Evolutionary conservation across 2,113 vertebrate species (phyloP), one percentile per base, ranked within the genome.

Genomic region (Hiodon alosoides): DNA sequence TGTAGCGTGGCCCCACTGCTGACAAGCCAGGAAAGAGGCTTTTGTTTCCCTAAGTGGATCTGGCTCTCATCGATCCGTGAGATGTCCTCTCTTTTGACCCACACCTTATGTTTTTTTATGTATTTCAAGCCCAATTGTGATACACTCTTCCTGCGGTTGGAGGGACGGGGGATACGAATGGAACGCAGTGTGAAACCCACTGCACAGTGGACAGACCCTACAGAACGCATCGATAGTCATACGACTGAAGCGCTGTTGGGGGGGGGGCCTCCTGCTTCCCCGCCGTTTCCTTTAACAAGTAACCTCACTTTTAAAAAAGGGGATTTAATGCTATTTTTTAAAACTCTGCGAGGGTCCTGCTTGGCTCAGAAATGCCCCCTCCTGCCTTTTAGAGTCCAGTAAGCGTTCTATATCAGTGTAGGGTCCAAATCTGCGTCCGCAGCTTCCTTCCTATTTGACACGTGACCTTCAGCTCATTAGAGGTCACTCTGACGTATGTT

Each of bases 11-110:
- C 85, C 90, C 83, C 90, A 86, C 87, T 87, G 90, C 83, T 74
- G 85, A 90, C 88, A 72, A 91, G 87, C 89, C 89, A 91, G 90
- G 89, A 87, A 90, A 93, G 91, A 90, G 90, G 90, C 93, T 93
- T 91, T 90, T 91, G 90, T 87, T 91, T 94, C 86, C 94, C 93
- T 96, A 94, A 94, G 93, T 95, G 91, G 91, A 93, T 92, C 92
- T 90, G 85, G 89, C 93, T 95, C 91, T 95, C 94, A 92, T 93
- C 94, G 93, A 95, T 94, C 94, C 94, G 94, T 96, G 94, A 96
- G 96, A 96, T 93, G 89, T 93, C 90, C 90, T 90, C 91, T 94
- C 93, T 95, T 94, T 94, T 93, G 92, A 92, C 93, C 90, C 92
- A 89, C 92, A 94, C 90, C 92, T 94, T 94, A 92, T 94, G 93